Percentiles rank a stretch among this genome's conserved stretches.
phyloP scores from a whole-genome alignment of 1,140 invertebrate genomes.

The Hylyphantes graminicola region DNA sequence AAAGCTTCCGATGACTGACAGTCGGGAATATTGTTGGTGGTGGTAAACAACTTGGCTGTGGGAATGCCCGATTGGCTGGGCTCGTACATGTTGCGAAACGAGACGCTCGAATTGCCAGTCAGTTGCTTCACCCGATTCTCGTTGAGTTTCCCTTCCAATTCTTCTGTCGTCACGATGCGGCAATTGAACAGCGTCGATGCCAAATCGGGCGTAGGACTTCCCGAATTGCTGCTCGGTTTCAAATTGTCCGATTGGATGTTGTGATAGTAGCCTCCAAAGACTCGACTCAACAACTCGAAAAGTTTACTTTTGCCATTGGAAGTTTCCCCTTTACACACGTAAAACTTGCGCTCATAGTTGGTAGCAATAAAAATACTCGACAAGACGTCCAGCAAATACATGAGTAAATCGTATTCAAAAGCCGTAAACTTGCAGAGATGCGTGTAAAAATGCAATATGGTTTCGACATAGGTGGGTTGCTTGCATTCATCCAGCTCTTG shows the following conservation, averaged over 20 bases:
- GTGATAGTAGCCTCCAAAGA: constrained; percentile 18
- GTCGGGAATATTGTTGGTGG: constrained; percentile 21
- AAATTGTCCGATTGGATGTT: constrained; percentile 23
- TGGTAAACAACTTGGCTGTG: constrained; percentile 23
- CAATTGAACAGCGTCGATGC: neutral
- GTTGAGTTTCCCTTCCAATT: constrained; percentile 19
- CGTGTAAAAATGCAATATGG: too few relatives aligned
- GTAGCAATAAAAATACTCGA: constrained; percentile 33
- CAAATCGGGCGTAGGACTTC: neutral
- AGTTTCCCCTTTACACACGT: neutral
- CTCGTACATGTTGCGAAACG: constrained; percentile 8
- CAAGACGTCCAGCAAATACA: too few relatives aligned
- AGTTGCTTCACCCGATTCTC: constrained; percentile 34
- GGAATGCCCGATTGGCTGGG: constrained; percentile 7
- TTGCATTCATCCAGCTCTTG: too few relatives aligned
- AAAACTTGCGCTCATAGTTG: constrained; percentile 46
- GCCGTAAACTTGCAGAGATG: too few relatives aligned
- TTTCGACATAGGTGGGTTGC: too few relatives aligned
- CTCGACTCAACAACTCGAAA: constrained; percentile 3
- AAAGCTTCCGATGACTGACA: constrained; percentile 7
- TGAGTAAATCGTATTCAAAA: too few relatives aligned
- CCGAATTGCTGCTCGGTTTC: neutral
- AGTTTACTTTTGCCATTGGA: constrained; percentile 36
- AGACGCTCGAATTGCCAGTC: constrained; percentile 13
- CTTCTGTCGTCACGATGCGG: constrained; percentile 19